phyloP scores from a whole-genome alignment of 2,113 vertebrate species.

The Mesitornis unicolor region DNA sequence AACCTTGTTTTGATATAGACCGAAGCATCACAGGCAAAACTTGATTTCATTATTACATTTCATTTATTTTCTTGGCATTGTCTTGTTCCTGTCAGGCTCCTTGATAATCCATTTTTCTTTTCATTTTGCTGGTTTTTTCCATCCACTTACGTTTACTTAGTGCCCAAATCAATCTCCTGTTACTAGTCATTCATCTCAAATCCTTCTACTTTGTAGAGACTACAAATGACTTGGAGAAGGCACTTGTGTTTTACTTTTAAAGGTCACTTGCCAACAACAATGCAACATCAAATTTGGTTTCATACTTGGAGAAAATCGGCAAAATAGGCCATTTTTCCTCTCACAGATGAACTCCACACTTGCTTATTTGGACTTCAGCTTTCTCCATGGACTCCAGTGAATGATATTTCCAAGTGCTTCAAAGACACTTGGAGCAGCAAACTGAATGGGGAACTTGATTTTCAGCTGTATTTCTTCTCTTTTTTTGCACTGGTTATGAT shows the following conservation, averaged over 20 bases:
- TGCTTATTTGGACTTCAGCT: background rate
- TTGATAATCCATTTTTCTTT: slow-evolving; percentile 67
- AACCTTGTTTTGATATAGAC: slow-evolving; percentile 11
- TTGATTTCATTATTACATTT: slow-evolving; percentile 57
- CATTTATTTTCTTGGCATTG: slow-evolving; percentile 59
- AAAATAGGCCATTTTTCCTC: background rate
- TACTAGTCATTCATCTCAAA: slow-evolving; percentile 53
- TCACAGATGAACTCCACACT: background rate
- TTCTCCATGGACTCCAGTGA: background rate
- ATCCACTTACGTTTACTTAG: slow-evolving; percentile 45
- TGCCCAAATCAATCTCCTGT: slow-evolving; percentile 46
- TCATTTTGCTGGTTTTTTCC: slow-evolving; percentile 34
- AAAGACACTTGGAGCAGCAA: background rate
- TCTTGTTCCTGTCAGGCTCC: slow-evolving; percentile 59
- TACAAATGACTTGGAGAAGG: slow-evolving; percentile 53
- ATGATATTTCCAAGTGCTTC: background rate
- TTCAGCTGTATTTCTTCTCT: background rate
- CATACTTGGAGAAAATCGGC: background rate
- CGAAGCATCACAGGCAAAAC: slow-evolving; percentile 29
- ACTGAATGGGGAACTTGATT: background rate
- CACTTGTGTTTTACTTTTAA: slow-evolving; percentile 48
- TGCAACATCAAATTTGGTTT: slow-evolving; percentile 3
- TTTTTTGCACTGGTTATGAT: background rate
- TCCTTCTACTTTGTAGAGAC: slow-evolving; percentile 30
- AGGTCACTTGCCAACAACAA: slow-evolving; percentile 49